Base-by-base conservation (phyloP, 2,888 invertebrate genomes). In the Hirudinaria manillensis region DNA sequence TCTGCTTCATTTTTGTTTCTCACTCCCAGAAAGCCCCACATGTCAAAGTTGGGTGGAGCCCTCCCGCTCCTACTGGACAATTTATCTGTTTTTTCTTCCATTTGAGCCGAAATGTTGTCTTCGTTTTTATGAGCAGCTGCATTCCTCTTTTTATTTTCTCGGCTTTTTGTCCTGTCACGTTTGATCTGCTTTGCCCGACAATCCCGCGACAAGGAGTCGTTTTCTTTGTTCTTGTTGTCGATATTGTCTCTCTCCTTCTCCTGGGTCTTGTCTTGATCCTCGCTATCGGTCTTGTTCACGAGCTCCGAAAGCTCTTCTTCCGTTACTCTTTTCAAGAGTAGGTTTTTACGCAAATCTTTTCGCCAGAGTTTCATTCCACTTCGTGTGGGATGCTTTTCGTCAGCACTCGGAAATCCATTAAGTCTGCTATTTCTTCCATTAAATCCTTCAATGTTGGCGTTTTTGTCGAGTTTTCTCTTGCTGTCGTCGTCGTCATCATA, bases 1-100 rank as follows among this genome's bases (percentile, higher is more conserved):
- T 61, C 24, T 6, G 61, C 6, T 6, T 24, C 24, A n/a, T 29
- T 27, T 24, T 61, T 61, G 24, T n/a, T 61, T n/a, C 29, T 61
- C 61, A 27, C 29, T 2, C 29, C 29, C 61, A 61, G 13, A 32
- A 68, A 68, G 16, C 36, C 68, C 68, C 68, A 68, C 68, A 68
- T 68, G 68, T 68, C 68, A 24, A 68, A 68, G n/a, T 32, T 34
- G 34, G 68, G 68, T 10, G 68, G 68, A 4, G 68, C 34, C 68
- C 19, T 3, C 13, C 68, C 68, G 36, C 68, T 34, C 27, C 68
- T 2, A 36, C 68, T 68, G 36, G 32, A n/a, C 21, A 32, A 10
- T 34, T 61, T 61, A 1, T 29, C 61, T 10, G 24, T 61, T 27
- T 61, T 61, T 21, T 61, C 61, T 16, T 29, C 29, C 61, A 45